Conservation (phyloP, 2,888 invertebrate species). For the Trichacis sp. region DNA sequence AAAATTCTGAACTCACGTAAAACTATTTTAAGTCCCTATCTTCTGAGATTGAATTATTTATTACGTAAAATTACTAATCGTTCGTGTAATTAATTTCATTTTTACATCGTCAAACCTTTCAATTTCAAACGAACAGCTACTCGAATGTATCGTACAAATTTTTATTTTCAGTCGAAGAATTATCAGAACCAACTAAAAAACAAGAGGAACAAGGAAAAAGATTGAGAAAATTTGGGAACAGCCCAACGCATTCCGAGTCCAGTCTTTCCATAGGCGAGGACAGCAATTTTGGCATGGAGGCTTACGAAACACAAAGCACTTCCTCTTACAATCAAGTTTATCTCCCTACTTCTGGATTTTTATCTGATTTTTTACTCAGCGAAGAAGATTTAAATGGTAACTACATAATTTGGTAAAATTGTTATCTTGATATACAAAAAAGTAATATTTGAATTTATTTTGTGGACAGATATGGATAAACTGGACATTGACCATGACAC, state of each 20-base stretch:
- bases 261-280: constrained; percentile 60
- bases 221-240: constrained; percentile 12
- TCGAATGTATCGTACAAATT: too few relatives aligned
- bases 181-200: too few relatives aligned
- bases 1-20: too few relatives aligned
- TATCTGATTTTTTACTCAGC: constrained; percentile 61
- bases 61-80: too few relatives aligned
- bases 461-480: constrained; percentile 52
- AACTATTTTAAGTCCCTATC: too few relatives aligned
- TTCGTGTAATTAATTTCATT: too few relatives aligned
- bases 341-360: constrained; percentile 59
- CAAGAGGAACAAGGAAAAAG: constrained; percentile 48
- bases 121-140: too few relatives aligned
- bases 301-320: constrained; percentile 45
- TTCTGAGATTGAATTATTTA: too few relatives aligned
- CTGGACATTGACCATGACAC: constrained; percentile 55
- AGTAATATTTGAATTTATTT: not conserved
- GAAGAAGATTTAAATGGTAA: constrained; percentile 61
- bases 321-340: constrained; percentile 58
- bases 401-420: not conserved
- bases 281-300: constrained; percentile 52
- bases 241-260: constrained; percentile 59
- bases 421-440: constrained; percentile 5
- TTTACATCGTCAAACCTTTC: too few relatives aligned
- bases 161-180: too few relatives aligned